These are phyloP conservation scores for Sinocyclocheilus rhinocerous DNA, from an alignment of 2,113 vertebrate species.

Conservation along the genomic window DNA sequence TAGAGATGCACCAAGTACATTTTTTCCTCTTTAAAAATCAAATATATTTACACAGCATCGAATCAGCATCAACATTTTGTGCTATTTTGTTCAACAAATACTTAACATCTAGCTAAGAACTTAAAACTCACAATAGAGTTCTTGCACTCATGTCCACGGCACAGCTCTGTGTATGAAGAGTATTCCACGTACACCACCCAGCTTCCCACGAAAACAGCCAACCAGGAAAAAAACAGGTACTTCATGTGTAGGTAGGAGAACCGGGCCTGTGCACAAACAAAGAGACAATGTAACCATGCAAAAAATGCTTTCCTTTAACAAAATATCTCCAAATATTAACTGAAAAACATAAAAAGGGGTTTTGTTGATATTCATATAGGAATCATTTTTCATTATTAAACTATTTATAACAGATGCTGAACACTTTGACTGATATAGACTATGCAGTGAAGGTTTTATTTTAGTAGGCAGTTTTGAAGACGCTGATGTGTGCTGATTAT, in stretches of 20 bases:
- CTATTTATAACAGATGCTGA: not conserved
- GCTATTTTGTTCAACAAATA: not conserved
- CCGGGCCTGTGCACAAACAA: slow-evolving; percentile 76
- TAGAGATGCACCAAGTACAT: not conserved
- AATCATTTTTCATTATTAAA: too few species aligned
- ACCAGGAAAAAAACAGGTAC: slow-evolving; percentile 96
- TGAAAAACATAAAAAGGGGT: not conserved
- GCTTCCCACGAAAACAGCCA: slow-evolving; percentile 94
- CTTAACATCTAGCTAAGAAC: not conserved
- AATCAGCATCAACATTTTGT: not conserved
- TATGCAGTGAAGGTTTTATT: not conserved
- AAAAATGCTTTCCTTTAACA: not conserved
- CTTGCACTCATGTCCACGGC: slow-evolving; percentile 94
- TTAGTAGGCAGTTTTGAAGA: not conserved
- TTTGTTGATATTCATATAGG: too few species aligned
- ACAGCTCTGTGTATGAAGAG: slow-evolving; percentile 93
- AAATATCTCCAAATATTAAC: not conserved
- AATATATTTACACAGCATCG: not conserved
- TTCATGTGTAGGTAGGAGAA: slow-evolving; percentile 92
- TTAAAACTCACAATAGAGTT: slow-evolving; percentile 88
- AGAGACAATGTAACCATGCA: slow-evolving; percentile 7
- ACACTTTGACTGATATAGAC: not conserved
- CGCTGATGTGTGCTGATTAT: slow-evolving; percentile 5
- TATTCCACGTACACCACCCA: slow-evolving; percentile 96
- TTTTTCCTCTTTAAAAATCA: not conserved